These are phyloP conservation scores for Epirrhoe tristata DNA, from an alignment of 2,888 invertebrate species.

Conservation along the genomic window DNA sequence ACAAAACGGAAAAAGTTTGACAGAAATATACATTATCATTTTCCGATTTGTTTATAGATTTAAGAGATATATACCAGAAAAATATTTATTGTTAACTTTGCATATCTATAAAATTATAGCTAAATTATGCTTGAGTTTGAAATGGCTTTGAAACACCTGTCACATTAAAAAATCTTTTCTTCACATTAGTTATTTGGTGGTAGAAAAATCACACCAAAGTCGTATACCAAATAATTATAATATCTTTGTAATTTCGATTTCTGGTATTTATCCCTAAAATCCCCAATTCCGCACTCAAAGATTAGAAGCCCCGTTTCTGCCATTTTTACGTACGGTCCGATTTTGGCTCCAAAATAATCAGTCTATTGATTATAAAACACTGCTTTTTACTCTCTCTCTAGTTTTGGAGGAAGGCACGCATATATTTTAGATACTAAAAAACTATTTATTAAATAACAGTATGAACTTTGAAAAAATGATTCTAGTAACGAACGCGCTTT, in stretches of 20 bases:
- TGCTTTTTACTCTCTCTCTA: conserved; percentile 31
- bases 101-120: no score
- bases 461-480: conserved; percentile 11
- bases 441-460: conserved; percentile 32
- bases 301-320: conserved; percentile 49
- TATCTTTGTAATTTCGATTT: no score
- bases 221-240: neutral
- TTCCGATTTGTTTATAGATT: conserved; percentile 7
- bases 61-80: conserved; percentile 15
- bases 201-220: neutral
- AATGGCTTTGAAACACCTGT: no score
- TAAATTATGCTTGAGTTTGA: no score
- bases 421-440: conserved; percentile 25
- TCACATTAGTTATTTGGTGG: no score
- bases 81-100: neutral
- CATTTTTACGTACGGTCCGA: conserved; percentile 44
- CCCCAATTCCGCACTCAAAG: conserved; percentile 4
- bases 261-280: conserved; percentile 15
- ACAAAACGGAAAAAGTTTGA: conserved; percentile 18
- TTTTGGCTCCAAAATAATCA: conserved; percentile 42
- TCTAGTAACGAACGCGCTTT: neutral
- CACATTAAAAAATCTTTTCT: no score
- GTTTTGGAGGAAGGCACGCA: conserved; percentile 32
- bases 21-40: conserved; percentile 15
- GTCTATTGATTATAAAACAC: conserved; percentile 26